These are phyloP conservation scores for Melieria crassipennis DNA, from an alignment of 2,888 invertebrate species.

Conservation along the genomic window DNA sequence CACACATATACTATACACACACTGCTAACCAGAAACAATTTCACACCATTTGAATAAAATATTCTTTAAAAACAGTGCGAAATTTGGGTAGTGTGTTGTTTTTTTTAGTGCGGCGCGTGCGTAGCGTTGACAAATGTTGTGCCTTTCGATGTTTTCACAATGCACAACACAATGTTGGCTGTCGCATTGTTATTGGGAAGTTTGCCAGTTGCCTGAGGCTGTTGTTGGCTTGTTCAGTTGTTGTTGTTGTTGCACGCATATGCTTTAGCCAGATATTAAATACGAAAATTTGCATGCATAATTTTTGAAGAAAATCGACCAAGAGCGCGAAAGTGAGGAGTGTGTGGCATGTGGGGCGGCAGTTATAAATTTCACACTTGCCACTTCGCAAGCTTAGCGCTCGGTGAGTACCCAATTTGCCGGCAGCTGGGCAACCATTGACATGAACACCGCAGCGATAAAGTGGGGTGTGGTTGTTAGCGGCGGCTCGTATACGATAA, in stretches of 20 bases:
- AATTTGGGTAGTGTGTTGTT: too few relatives aligned
- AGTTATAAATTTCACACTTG: not conserved
- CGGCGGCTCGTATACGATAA: not conserved
- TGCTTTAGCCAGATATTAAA: constrained; percentile 2
- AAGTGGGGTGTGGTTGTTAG: too few relatives aligned
- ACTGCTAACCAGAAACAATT: not conserved
- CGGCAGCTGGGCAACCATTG: too few relatives aligned
- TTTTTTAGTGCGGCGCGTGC: too few relatives aligned
- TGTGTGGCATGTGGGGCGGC: not conserved
- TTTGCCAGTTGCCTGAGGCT: not conserved
- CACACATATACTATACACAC: not conserved
- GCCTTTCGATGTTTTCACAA: too few relatives aligned
- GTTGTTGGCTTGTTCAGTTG: not conserved
- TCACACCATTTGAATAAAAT: constrained; percentile 4
- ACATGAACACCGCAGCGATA: too few relatives aligned
- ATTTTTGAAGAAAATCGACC: not conserved
- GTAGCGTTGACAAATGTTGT: too few relatives aligned
- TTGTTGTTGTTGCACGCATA: not conserved
- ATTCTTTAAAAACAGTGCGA: not conserved
- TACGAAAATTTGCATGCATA: not conserved
- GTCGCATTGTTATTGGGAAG: not conserved
- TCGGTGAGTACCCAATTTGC: not conserved
- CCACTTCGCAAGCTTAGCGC: not conserved
- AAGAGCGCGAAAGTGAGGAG: not conserved
- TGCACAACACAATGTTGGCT: too few relatives aligned